These are phyloP conservation scores for Atrina japonica DNA, from an alignment of 2,888 invertebrate species.

Conservation along the genomic window DNA sequence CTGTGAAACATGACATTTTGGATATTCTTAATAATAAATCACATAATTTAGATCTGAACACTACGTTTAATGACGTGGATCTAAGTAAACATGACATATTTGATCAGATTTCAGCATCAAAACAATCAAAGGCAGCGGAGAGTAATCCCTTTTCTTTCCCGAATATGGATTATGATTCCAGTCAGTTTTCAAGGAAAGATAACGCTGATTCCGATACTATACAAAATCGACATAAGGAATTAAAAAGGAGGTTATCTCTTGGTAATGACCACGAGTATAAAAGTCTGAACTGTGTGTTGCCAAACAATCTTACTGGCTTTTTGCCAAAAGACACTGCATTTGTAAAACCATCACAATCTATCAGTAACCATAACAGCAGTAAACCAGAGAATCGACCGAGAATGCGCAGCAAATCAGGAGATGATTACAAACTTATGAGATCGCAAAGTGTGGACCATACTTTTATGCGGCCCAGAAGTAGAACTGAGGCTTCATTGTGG, in stretches of 20 bases:
- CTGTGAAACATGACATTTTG: too few species aligned
- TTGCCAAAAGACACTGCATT: conserved; percentile 27
- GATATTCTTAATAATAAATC: not conserved
- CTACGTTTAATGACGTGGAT: conserved; percentile 9
- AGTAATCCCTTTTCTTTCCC: conserved; percentile 37
- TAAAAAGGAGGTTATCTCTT: conserved; percentile 68
- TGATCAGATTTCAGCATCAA: conserved; percentile 9
- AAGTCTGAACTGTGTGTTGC: conserved; percentile 15
- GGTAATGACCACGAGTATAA: conserved; percentile 43
- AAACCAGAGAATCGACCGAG: conserved; percentile 46
- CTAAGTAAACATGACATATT: conserved; percentile 27
- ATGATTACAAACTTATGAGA: conserved; percentile 65
- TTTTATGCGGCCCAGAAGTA: conserved; percentile 69
- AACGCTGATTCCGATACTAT: conserved; percentile 62
- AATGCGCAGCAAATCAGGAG: conserved; percentile 73
- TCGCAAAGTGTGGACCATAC: conserved; percentile 70
- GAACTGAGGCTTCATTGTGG: conserved; percentile 64
- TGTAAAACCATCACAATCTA: conserved; percentile 38
- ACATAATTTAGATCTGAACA: conserved; percentile 20
- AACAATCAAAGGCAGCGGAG: conserved; percentile 16
- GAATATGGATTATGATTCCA: conserved; percentile 30
- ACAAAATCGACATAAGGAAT: conserved; percentile 56
- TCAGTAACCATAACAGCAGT: conserved; percentile 8
- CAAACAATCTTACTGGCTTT: conserved; percentile 21
- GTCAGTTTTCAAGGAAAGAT: conserved; percentile 53